Base-by-base conservation (phyloP, 2,888 invertebrate genomes). In the Linhomoeus sp. region DNA sequence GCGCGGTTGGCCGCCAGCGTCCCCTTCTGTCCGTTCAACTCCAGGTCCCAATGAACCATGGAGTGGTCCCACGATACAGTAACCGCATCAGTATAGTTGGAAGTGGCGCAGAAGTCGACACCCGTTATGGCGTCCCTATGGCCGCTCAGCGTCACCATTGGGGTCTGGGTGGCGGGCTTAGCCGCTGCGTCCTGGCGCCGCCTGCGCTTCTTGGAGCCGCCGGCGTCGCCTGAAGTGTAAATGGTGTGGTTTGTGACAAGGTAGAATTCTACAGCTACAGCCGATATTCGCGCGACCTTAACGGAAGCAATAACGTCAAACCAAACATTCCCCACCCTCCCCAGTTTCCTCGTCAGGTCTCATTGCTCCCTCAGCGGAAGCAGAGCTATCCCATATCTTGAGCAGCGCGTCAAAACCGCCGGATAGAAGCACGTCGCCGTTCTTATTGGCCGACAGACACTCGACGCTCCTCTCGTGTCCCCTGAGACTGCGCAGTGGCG, bases 41-140 rank as follows among this genome's bases (percentile, higher is more conserved):
- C 61, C 41, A 82, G 74, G 67, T 97, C 92, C 94, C 94, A 97
- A 12, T 88, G 66, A 65, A 83, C 80, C 19, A 97, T 71, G 1
- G 88, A 81, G 64, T 94, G 90, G 70, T 97, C 94, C 87, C 87
- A 88, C 1, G 90, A 85, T 45, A 80, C 76, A 0, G 88, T 85
- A 12, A 83, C 73, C 2, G 90, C 70, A 51, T 81, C 80, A 14
- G 50, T 41, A 5, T 47, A 24, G 53, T 76, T 73, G 48, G 73
- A 73, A 57, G 80, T 75, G 90, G 92, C 29, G 29, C 29, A 29
- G 29, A 29, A 97, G 46, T 77, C 75, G 0, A 82, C 75, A 0
- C 79, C 77, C 1, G 56, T 57, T 9, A 97, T 76, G 17, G 80
- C 81, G 67, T 94, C 94, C 51, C 80, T 78, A 65, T 97, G 94